Evolutionary conservation across 1,140 invertebrate genomes (phyloP), one percentile per base, ranked within the genome.

Genomic region (Saccostrea echinata): DNA sequence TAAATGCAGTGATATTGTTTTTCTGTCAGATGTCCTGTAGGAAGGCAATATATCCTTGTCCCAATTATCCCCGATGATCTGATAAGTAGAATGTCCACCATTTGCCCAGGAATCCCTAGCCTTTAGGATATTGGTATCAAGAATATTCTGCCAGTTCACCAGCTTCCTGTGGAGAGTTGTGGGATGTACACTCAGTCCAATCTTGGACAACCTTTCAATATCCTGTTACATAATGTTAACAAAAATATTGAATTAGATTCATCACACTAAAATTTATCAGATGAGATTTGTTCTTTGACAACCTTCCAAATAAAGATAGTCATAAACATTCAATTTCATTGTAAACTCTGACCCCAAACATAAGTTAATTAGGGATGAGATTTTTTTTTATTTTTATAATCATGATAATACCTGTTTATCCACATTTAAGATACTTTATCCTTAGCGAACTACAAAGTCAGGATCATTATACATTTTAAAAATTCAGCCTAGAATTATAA

Each of bases 1-100:
- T 51, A 90, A 71, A 83, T 90, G 86, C 18, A 88, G 24, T 11
- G 61, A 84, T 24, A 43, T 6, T 35, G 84, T 90, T 61, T 76
- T 84, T 53, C 80, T 30, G 30, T 90, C 64, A 33, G 51, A 35
- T 57, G 76, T 86, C 51, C 85, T 35, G 71, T 86, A 86, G 4
- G 84, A 84, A 16, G 84, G 84, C 52, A 84, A 57, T n/a, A 61
- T 84, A 61, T 84, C 55, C 84, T 57, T 84, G 33, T 84, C 84
- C 84, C 84, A 84, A 57, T 84, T 84, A 57, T 84, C 84, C 21
- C 84, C 84, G 13, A 84, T 61, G 11, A 84, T n/a, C 27, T 84
- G 84, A 24, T 84, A 84, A 33, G 51, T 84, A 18, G 27, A 30
- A 33, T 53, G 27, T 57, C 55, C 84, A 84, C 55, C 55, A 53